Evolutionary conservation across 2,888 invertebrate genomes (phyloP).

Genomic region (Syritta pipiens): DNA sequence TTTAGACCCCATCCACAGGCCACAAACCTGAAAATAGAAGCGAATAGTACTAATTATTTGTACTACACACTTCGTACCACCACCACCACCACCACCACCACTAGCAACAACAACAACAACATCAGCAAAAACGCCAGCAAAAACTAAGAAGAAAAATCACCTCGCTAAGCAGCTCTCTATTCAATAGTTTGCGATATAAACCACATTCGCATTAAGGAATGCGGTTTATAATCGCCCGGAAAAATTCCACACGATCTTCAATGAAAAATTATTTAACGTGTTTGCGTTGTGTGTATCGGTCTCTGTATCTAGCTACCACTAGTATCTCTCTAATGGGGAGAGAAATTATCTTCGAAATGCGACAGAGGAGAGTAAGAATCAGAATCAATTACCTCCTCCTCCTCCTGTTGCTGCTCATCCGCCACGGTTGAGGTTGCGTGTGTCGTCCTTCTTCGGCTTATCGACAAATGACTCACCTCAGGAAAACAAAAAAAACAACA

Average conservation of each 20-base stretch:
- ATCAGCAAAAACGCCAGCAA: neutral
- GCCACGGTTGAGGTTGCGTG: too few relatives aligned
- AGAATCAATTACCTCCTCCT: too few relatives aligned
- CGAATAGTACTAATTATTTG: constrained; percentile 3
- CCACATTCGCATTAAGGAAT: constrained; percentile 52
- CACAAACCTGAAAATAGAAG: constrained; percentile 5
- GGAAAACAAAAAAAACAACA: constrained; percentile 4
- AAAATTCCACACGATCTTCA: constrained; percentile 38
- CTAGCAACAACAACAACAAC: neutral
- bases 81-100: too few relatives aligned
- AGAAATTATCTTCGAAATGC: constrained; percentile 33
- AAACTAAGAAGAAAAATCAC: neutral
- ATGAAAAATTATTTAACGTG: constrained; percentile 24
- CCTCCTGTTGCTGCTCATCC: too few relatives aligned
- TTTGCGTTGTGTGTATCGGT: too few relatives aligned
- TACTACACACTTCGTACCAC: neutral
- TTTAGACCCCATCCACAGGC: neutral
- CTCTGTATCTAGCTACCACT: too few relatives aligned
- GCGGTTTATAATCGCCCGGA: constrained; percentile 46
- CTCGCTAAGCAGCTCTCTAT: constrained; percentile 26
- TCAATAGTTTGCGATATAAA: constrained; percentile 24
- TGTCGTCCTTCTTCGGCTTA: too few relatives aligned
- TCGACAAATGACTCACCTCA: constrained; percentile 55
- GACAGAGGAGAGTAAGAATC: constrained; percentile 51
- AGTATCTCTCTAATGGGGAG: neutral